Evolutionary conservation across 2,888 invertebrate genomes (phyloP).

Genomic region (Cosmopolites sordidus): DNA sequence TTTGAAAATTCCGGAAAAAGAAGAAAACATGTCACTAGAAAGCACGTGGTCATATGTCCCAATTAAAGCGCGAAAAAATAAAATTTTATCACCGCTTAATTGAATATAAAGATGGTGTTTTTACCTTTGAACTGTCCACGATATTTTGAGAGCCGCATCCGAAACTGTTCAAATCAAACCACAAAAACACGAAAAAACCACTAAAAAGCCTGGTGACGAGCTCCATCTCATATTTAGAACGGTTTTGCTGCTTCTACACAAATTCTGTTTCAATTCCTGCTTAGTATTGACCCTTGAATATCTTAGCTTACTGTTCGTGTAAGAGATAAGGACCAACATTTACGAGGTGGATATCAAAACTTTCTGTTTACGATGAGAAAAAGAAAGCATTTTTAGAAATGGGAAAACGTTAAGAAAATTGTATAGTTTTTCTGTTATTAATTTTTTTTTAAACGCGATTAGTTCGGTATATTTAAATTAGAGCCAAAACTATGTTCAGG

Average conservation of each 20-base stretch:
- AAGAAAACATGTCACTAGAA: too few species aligned
- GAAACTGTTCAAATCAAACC: constrained; percentile 3
- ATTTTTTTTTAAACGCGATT: too few species aligned
- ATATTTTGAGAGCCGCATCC: constrained; percentile 6
- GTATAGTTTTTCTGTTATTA: too few species aligned
- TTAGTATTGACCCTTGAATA: constrained; percentile 40
- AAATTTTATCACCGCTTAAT: not conserved
- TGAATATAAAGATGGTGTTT: not conserved
- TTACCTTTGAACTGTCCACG: constrained; percentile 19
- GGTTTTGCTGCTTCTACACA: constrained; percentile 36
- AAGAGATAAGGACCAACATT: constrained; percentile 13
- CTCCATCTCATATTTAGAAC: constrained; percentile 40
- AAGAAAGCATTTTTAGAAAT: too few species aligned
- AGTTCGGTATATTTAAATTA: too few species aligned
- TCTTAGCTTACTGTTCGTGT: constrained; percentile 19
- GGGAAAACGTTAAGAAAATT: too few species aligned
- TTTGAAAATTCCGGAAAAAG: too few species aligned
- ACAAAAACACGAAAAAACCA: constrained; percentile 25
- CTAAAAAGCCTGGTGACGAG: constrained; percentile 28
- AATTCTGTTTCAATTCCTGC: constrained; percentile 43
- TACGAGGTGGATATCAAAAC: too few species aligned
- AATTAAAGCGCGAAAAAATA: not conserved
- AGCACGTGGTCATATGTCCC: not conserved
- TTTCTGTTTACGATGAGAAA: too few species aligned
- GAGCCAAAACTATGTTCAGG: too few species aligned